Base-by-base conservation (phyloP, 2,888 invertebrate genomes). In the Tetropium fuscum region DNA sequence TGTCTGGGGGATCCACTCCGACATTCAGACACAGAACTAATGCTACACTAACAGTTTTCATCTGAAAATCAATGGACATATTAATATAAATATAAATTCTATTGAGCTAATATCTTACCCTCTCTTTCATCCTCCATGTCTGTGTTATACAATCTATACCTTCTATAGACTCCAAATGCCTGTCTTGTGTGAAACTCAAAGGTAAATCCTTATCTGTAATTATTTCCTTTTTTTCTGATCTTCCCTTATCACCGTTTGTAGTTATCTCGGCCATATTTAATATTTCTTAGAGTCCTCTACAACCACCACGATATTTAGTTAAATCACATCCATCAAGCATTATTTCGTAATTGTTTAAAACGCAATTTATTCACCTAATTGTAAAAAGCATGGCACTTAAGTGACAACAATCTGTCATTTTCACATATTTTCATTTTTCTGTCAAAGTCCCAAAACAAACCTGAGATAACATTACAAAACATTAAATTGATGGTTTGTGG, bases 21-120 rank as follows among this genome's bases (percentile, higher is more conserved):
- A 99, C 94, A 83, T 99, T 99, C 32, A 99, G 86, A 82, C 99
- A 99, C 38, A 99, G 84, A 19, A 99, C 98, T 63, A 99, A 84
- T 0, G 98, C 98, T 57, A 99, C 98, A 82, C 98, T 98, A 59
- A 98, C 98, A 1, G 99, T 99, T 84, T 98, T 98, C 94, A 98
- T 98, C 92, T 97, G 82, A 18, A 83, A 84, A 5, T 6, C 13
- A 49, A 34, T 7, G 11, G 19, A 51, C 44, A 13, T 45, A 25
- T 34, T n/a, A 22, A 27, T 1, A 11, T 18, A 11, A 4, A 6
- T 10, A 38, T n/a, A 40, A 1, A 18, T 22, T 11, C 13, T 11
- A 38, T 1, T 13, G 8, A 13, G 34, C 25, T 34, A 15, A 25
- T n/a, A 30, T 78, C 82, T 78, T 80, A 93, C 93, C 86, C 95